Percentiles rank a stretch among this genome's conserved stretches.
These are phyloP conservation scores for Tachina grossa DNA, from an alignment of 2,888 invertebrate species.

Conservation along the genomic window DNA sequence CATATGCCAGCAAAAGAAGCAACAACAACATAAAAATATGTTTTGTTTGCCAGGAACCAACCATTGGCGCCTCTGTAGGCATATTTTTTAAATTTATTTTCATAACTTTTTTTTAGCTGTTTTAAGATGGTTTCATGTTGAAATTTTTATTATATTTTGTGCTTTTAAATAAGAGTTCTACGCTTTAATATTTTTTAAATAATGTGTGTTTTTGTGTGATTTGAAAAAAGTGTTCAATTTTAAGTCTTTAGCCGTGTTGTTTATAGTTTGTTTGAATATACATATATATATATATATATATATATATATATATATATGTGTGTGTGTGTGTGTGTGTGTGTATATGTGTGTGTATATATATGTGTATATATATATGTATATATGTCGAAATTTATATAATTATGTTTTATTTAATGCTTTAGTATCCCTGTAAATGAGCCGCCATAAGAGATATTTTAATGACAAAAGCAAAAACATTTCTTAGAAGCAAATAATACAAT, in stretches of 20 bases:
- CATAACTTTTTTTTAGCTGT: background rate
- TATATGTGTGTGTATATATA: too few species aligned
- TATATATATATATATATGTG: background rate
- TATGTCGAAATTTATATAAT: constrained; percentile 1
- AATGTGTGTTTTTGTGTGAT: background rate
- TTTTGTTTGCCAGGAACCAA: constrained; percentile 10
- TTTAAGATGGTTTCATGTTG: background rate
- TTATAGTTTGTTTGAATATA: background rate
- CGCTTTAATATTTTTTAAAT: background rate
- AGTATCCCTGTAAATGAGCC: constrained; percentile 48
- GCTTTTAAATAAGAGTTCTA: background rate
- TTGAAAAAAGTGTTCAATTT: background rate
- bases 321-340: too few species aligned
- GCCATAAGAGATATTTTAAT: constrained; percentile 32
- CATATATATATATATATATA: background rate
- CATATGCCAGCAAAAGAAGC: background rate
- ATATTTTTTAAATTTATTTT: background rate
- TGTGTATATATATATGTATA: too few species aligned
- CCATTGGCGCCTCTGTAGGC: constrained; percentile 28
- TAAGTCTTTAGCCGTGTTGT: background rate
- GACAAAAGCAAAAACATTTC: background rate
- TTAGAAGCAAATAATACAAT: background rate
- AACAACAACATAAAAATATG: background rate
- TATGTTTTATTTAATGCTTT: constrained; percentile 50
- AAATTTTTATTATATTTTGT: constrained; percentile 17